Percentiles rank a stretch among this genome's conserved stretches.
These are phyloP conservation scores for Sarcophaga rosellei DNA, from an alignment of 2,888 invertebrate species.

Conservation along the genomic window DNA sequence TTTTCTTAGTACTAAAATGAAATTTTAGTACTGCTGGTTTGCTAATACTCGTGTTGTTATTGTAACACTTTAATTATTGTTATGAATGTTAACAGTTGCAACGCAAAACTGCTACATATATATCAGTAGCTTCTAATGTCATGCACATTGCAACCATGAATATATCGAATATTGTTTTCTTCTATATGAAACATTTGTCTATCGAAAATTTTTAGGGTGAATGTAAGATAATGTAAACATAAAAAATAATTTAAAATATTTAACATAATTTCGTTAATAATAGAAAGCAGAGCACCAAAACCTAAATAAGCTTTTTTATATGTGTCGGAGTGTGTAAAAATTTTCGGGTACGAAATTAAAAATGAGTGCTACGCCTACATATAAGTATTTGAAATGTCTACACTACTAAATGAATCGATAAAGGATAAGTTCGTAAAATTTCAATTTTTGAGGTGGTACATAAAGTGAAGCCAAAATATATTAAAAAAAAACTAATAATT, in stretches of 20 bases:
- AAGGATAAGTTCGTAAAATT: slow-evolving; percentile 75
- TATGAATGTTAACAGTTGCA: too few relatives aligned
- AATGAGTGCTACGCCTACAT: slow-evolving; percentile 64
- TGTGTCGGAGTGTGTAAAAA: not conserved
- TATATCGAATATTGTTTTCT: slow-evolving; percentile 53
- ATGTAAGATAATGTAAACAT: slow-evolving; percentile 29
- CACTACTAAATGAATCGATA: slow-evolving; percentile 76
- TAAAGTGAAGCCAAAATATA: too few relatives aligned
- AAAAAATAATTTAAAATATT: not conserved
- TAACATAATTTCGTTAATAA: not conserved
- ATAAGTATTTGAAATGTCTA: slow-evolving; percentile 66
- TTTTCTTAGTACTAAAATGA: too few relatives aligned
- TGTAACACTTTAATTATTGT: too few relatives aligned
- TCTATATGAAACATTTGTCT: slow-evolving; percentile 48
- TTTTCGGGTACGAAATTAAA: slow-evolving; percentile 10
- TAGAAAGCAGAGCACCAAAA: not conserved
- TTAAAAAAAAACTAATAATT: too few relatives aligned
- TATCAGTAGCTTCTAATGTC: too few relatives aligned
- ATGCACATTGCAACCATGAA: not conserved
- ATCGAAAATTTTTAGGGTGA: slow-evolving; percentile 19
- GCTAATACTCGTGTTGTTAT: too few relatives aligned
- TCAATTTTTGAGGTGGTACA: not conserved
- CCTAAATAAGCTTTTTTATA: not conserved
- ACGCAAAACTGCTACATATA: too few relatives aligned
- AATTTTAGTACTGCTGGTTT: too few relatives aligned